These are phyloP conservation scores for Psittacula derbiana DNA, from an alignment of 2,797 vertebrate genomes.

Conservation along the genomic window DNA sequence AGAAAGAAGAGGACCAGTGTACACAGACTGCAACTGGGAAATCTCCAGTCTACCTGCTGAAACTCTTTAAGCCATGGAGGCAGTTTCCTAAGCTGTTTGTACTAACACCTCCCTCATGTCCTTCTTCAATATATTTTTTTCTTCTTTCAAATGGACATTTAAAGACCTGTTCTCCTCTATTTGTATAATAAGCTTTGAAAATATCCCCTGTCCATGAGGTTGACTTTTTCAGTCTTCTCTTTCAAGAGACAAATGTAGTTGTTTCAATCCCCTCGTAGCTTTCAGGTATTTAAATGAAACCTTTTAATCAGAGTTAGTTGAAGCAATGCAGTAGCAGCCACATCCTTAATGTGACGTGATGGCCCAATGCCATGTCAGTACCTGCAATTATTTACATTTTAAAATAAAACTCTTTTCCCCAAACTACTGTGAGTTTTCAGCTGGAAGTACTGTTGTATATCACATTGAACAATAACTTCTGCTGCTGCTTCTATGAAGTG, in stretches of 20 bases:
- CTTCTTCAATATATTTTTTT: background rate
- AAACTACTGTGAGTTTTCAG: background rate
- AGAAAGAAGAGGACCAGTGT: background rate
- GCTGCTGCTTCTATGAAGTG: background rate
- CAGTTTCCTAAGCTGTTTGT: background rate
- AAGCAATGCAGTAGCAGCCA: background rate
- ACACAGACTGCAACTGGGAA: background rate
- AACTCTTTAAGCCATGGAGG: background rate
- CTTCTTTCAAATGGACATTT: background rate
- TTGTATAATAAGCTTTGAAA: background rate
- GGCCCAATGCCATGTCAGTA: background rate
- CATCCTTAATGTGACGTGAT: background rate
- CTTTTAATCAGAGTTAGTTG: conserved; percentile 5
- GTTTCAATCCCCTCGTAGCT: background rate
- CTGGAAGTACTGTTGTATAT: rapidly evolving
- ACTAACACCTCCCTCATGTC: background rate
- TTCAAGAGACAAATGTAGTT: conserved; percentile 10
- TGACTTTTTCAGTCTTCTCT: background rate
- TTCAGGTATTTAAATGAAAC: conserved; percentile 34
- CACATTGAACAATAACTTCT: background rate
- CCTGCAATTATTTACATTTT: background rate
- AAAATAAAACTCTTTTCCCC: background rate
- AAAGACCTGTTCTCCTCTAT: background rate
- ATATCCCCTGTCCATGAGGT: background rate
- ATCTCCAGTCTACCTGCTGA: background rate